These are phyloP conservation scores for Stenodera caucasica DNA, from an alignment of 2,888 invertebrate genomes.

Conservation along the genomic window DNA sequence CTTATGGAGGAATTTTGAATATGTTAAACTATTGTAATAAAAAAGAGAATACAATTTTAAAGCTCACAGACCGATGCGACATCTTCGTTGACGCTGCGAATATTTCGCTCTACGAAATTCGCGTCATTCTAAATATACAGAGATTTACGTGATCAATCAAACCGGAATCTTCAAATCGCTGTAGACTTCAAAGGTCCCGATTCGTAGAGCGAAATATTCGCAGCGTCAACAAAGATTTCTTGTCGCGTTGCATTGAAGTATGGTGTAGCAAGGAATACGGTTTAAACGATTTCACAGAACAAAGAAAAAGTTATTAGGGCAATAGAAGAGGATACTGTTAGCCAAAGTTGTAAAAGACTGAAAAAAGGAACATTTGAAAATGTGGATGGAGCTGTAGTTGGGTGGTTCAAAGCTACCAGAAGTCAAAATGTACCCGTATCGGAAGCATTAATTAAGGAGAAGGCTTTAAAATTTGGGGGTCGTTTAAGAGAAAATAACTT, in stretches of 20 bases:
- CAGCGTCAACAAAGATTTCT: too few species aligned
- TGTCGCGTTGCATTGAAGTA: constrained; percentile 22
- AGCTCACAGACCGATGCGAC: too few species aligned
- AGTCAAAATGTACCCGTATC: neutral
- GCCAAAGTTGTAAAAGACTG: neutral
- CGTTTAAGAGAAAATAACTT: constrained; percentile 26
- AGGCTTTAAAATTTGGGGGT: constrained; percentile 22
- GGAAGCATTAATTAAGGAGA: constrained; percentile 34
- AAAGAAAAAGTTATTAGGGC: constrained; percentile 39
- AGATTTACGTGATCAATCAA: too few species aligned
- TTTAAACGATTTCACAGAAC: constrained; percentile 39
- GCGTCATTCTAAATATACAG: too few species aligned
- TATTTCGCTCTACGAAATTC: too few species aligned
- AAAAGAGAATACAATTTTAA: too few species aligned
- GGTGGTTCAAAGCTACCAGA: constrained; percentile 32
- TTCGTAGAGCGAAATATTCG: too few species aligned
- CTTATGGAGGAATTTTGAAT: too few species aligned
- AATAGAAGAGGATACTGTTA: constrained; percentile 28
- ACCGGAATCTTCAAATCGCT: too few species aligned
- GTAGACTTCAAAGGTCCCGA: too few species aligned
- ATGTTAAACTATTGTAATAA: too few species aligned
- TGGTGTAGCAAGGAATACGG: constrained; percentile 21
- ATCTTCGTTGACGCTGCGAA: too few species aligned
- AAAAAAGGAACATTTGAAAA: constrained; percentile 28
- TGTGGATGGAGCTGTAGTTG: constrained; percentile 36